Evolutionary conservation across 2,888 invertebrate genomes (phyloP).

Genomic region (Notodonta ziczac): DNA sequence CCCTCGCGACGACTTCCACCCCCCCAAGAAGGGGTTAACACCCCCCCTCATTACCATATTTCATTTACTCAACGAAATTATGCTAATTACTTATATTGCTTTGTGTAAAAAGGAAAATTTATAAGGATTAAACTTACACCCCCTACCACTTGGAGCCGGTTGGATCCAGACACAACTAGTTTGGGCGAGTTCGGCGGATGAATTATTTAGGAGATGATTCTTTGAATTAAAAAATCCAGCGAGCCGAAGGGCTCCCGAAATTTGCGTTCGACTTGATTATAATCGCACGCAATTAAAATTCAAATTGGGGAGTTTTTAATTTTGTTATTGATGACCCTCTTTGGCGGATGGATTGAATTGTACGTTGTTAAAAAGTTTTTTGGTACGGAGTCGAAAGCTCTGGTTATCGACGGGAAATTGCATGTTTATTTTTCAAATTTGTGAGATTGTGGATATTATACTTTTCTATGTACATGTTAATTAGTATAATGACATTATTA

Average conservation of each 20-base stretch:
- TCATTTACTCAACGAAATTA: conserved; percentile 85
- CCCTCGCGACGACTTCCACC: conserved; percentile 53
- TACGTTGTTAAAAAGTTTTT: conserved; percentile 75
- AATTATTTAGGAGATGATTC: conserved; percentile 76
- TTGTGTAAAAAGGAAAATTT: conserved; percentile 85
- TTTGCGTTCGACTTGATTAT: conserved; percentile 77
- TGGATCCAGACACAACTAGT: conserved; percentile 65
- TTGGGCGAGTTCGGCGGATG: conserved; percentile 65
- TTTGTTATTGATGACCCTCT: conserved; percentile 82
- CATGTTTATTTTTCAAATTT: conserved; percentile 62
- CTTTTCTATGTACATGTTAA: not conserved
- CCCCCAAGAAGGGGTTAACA: conserved; percentile 72
- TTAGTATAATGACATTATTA: no score
- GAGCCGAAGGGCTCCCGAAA: conserved; percentile 65
- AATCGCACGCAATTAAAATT: conserved; percentile 83
- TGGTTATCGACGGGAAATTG: conserved; percentile 62
- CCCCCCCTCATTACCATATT: conserved; percentile 83
- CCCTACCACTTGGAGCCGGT: conserved; percentile 56
- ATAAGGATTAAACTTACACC: conserved; percentile 84
- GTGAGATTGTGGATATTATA: conserved; percentile 9
- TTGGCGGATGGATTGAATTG: conserved; percentile 69
- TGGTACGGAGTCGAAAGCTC: conserved; percentile 52
- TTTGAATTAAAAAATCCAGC: conserved; percentile 63
- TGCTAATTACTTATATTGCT: conserved; percentile 85
- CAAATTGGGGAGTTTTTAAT: conserved; percentile 83